Evolutionary conservation across 2,888 invertebrate genomes (phyloP).

Genomic region (Iphiclides podalirius): DNA sequence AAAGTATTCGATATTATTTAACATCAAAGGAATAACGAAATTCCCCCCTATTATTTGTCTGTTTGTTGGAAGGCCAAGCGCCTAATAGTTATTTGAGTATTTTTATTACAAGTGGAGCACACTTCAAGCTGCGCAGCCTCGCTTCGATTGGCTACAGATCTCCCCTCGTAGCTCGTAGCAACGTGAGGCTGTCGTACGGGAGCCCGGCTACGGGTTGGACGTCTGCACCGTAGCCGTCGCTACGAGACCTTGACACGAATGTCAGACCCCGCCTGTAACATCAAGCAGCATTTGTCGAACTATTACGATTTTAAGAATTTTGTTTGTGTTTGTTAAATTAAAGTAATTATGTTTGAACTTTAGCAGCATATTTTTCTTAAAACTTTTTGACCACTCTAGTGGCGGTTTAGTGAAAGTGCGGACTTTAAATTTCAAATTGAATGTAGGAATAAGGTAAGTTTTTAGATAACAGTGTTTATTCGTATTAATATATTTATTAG

Average conservation of each 20-base stretch:
- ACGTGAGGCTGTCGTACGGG: conserved; percentile 75
- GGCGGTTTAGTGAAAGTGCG: conserved; percentile 25
- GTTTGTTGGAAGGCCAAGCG: too few relatives aligned
- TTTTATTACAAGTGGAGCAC: conserved; percentile 50
- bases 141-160: conserved; percentile 76
- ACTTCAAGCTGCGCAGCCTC: conserved; percentile 61
- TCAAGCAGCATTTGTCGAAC: conserved; percentile 30
- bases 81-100: conserved; percentile 3
- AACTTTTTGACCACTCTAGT: conserved; percentile 6
- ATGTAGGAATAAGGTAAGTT: conserved; percentile 22
- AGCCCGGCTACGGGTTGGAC: conserved; percentile 70
- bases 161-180: conserved; percentile 77
- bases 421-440: conserved; percentile 23
- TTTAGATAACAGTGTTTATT: conserved; percentile 21
- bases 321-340: conserved; percentile 3
- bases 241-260: conserved; percentile 67
- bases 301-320: conserved; percentile 28
- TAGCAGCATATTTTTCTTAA: background rate
- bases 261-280: conserved; percentile 55
- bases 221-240: conserved; percentile 58
- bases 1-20: too few relatives aligned
- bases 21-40: too few relatives aligned
- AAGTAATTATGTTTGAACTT: background rate
- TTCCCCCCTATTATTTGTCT: too few relatives aligned
- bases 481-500: background rate